phyloP scores from a whole-genome alignment of 2,113 vertebrate genomes.

The Catharus bicknelli region DNA sequence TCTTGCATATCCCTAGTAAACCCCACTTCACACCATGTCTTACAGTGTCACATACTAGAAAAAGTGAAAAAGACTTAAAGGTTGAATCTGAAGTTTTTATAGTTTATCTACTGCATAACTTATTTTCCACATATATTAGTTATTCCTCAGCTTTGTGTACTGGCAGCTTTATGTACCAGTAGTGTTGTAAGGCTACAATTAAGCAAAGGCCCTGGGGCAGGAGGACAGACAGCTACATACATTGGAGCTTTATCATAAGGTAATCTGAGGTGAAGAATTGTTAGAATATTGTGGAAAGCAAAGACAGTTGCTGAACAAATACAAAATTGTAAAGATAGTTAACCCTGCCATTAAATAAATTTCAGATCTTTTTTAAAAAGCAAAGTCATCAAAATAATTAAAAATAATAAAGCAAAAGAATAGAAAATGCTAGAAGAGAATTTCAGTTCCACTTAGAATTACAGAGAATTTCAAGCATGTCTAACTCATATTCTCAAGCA shows the following conservation, averaged over 20 bases:
- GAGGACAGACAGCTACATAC: neutral
- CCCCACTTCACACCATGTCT: neutral
- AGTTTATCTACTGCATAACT: neutral
- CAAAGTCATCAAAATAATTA: neutral
- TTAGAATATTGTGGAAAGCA: neutral
- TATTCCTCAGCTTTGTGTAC: neutral
- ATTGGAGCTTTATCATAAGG: neutral
- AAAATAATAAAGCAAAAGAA: neutral
- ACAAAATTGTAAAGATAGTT: neutral
- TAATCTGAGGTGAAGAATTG: neutral
- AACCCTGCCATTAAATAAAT: neutral
- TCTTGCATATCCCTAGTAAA: neutral
- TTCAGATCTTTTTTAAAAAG: neutral
- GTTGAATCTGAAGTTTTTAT: neutral
- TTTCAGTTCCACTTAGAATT: neutral
- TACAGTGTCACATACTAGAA: neutral
- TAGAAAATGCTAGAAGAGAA: neutral
- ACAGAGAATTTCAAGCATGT: neutral
- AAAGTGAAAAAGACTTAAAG: neutral
- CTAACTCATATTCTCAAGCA: neutral
- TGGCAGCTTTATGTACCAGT: neutral
- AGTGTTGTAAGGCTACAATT: neutral
- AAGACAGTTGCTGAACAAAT: neutral
- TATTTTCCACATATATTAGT: neutral
- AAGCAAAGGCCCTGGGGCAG: neutral